phyloP scores from a whole-genome alignment of 2,113 vertebrate genomes.

The Oreotrochilus melanogaster region DNA sequence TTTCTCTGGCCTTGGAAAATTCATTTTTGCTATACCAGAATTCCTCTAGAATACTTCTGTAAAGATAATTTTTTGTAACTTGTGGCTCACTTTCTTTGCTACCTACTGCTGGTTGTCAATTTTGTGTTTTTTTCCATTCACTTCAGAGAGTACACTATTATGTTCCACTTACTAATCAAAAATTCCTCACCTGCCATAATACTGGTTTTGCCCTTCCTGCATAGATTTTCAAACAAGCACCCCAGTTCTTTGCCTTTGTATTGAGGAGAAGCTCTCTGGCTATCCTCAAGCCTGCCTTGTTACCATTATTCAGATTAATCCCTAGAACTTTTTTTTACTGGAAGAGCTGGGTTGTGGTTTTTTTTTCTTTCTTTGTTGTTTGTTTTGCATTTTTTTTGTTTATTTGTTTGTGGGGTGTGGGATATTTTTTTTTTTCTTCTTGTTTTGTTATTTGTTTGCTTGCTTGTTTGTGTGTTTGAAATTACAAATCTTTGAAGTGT shows the following conservation, averaged over 20 bases:
- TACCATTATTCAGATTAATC: background rate
- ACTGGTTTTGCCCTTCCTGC: background rate
- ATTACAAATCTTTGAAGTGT: background rate
- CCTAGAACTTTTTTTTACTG: background rate
- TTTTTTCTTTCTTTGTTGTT: background rate
- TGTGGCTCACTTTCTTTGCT: background rate
- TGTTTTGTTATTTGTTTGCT: background rate
- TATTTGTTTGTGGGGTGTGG: no score
- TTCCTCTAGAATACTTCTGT: background rate
- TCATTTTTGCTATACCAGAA: background rate
- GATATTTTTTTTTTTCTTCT: background rate
- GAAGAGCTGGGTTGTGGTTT: background rate
- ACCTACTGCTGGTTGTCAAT: background rate
- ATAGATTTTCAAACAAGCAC: background rate
- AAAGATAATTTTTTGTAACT: background rate
- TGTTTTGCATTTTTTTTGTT: background rate
- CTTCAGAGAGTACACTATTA: background rate
- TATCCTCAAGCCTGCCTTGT: background rate
- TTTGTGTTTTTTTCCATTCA: background rate
- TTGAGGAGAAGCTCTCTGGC: background rate
- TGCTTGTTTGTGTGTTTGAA: background rate
- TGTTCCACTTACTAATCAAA: background rate
- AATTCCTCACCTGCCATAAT: background rate
- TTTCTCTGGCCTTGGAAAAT: background rate
- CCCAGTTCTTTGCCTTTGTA: background rate